Percentiles rank a stretch among this genome's conserved stretches.
Conservation (phyloP, 92 coral and sea anemone species). For the Galaxea fascicularis region DNA sequence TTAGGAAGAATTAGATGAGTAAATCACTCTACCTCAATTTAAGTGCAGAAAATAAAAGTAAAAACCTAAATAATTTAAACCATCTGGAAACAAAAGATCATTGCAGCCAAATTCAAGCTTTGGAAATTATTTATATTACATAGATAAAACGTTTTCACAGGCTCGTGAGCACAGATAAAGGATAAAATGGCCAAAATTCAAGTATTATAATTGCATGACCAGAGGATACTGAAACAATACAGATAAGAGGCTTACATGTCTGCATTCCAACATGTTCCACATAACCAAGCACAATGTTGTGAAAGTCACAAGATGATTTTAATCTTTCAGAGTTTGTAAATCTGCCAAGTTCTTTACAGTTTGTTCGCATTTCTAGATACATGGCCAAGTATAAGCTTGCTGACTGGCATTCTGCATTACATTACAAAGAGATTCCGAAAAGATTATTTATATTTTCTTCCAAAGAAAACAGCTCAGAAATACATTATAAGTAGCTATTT, state of each 20-base stretch:
- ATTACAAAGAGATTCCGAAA: not conserved
- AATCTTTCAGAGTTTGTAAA: not conserved
- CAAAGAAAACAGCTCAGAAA: not conserved
- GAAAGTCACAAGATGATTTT: not conserved
- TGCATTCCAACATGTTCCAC: constrained; percentile 25
- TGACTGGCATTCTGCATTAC: not conserved
- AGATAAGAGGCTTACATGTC: constrained; percentile 42
- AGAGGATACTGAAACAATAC: constrained; percentile 16
- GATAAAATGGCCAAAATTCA: not conserved
- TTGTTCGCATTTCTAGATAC: not conserved
- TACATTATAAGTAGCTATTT: not conserved
- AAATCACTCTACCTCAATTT: not conserved
- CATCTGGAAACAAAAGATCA: not conserved
- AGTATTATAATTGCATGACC: not conserved
- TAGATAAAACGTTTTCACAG: not conserved
- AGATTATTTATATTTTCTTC: not conserved
- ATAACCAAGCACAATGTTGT: not conserved
- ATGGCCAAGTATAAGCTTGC: not conserved
- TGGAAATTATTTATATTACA: not conserved
- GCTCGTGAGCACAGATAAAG: not conserved
- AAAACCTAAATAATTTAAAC: not conserved
- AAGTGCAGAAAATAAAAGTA: not conserved
- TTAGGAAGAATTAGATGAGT: not conserved
- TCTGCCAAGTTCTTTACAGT: not conserved
- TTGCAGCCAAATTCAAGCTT: not conserved